These are phyloP conservation scores for Ifrita kowaldi DNA, from an alignment of 2,113 vertebrate genomes.

Conservation along the genomic window DNA sequence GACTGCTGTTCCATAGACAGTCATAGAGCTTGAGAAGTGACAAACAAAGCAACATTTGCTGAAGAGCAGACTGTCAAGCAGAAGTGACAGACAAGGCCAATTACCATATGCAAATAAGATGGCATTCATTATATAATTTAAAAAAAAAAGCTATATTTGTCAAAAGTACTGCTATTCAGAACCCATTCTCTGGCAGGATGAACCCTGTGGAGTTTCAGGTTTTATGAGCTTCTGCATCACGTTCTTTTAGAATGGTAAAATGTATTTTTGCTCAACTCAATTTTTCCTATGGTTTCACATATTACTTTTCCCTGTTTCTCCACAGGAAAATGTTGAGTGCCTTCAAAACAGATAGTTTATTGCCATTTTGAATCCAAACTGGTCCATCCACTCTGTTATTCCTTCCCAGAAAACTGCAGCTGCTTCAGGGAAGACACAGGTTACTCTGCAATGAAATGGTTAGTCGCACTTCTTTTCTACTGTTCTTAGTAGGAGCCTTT, in stretches of 20 bases:
- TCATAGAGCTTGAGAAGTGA: neutral
- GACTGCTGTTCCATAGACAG: neutral
- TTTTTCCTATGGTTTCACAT: neutral
- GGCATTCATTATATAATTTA: neutral
- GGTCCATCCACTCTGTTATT: neutral
- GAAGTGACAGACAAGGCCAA: conserved; percentile 37
- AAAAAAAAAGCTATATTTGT: neutral
- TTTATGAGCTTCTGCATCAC: neutral
- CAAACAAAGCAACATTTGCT: neutral
- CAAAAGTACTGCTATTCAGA: neutral
- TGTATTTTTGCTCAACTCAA: neutral
- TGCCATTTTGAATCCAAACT: neutral
- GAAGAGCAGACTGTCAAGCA: conserved; percentile 37
- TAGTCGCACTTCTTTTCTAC: neutral
- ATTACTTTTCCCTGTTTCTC: neutral
- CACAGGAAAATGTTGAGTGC: neutral
- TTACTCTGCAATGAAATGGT: neutral
- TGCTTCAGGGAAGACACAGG: neutral
- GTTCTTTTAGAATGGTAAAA: neutral
- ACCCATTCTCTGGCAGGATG: neutral
- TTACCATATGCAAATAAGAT: conserved; percentile 36
- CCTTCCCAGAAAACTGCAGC: neutral
- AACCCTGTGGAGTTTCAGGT: neutral
- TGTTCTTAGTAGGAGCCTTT: neutral
- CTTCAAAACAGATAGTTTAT: neutral